phyloP scores from a whole-genome alignment of 2,888 invertebrate species.

The Drosophila robusta region DNA sequence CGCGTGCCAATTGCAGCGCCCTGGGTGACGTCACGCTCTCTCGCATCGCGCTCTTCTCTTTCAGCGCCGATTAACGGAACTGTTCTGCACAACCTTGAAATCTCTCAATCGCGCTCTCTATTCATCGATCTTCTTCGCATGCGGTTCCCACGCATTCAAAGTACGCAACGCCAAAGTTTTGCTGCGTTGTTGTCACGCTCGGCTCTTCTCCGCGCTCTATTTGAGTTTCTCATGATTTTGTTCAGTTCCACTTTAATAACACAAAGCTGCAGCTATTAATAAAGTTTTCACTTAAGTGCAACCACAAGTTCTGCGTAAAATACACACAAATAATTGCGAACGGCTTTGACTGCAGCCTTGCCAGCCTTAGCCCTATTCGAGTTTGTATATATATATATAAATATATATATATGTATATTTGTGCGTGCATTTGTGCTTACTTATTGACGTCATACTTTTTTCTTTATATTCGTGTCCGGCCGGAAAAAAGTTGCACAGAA shows the following conservation, averaged over 20 bases:
- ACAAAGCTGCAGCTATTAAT: conserved; percentile 31
- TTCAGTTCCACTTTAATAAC: conserved; percentile 3
- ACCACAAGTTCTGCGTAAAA: conserved; percentile 28
- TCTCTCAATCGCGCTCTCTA: too few species aligned
- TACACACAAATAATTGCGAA: conserved; percentile 43
- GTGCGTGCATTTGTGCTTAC: conserved; percentile 17
- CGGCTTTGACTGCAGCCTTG: conserved; percentile 25
- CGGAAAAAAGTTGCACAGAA: conserved; percentile 37
- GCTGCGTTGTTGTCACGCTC: background rate
- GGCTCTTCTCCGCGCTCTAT: background rate
- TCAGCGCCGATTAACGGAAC: too few species aligned
- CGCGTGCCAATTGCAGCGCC: too few species aligned
- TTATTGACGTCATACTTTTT: conserved; percentile 51
- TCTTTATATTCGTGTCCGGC: conserved; percentile 52
- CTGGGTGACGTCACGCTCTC: too few species aligned
- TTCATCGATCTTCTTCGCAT: too few species aligned
- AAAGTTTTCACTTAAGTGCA: conserved; percentile 46
- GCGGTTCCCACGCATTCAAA: too few species aligned
- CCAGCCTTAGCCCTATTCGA: conserved; percentile 6
- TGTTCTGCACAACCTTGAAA: too few species aligned
- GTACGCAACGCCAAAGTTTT: background rate
- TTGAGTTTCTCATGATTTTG: conserved; percentile 1
- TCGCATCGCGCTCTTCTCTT: too few species aligned
- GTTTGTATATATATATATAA: background rate
- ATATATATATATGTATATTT: conserved; percentile 1